phyloP scores from a whole-genome alignment of 2,113 vertebrate species.

The Nycticryphes semicollaris region DNA sequence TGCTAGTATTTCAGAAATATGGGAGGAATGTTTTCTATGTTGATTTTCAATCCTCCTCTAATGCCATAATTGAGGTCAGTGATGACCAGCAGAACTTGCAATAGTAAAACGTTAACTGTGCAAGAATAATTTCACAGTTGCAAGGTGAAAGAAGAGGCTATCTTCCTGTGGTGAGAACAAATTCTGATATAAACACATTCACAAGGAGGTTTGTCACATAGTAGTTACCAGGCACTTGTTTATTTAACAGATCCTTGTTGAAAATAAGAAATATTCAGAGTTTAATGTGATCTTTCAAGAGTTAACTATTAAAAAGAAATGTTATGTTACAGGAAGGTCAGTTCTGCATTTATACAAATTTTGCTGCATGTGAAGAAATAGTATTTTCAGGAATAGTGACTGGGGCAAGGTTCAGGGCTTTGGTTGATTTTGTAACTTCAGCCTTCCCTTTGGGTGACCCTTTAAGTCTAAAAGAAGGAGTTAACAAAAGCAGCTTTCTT shows the following conservation, averaged over 20 bases:
- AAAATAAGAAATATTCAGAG: not conserved
- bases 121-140: constrained; percentile 4
- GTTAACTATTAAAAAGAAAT: not conserved
- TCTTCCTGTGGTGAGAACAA: not conserved
- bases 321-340: not conserved
- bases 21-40: not conserved
- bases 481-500: not conserved
- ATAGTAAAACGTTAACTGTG: not conserved
- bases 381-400: not conserved
- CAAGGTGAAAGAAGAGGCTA: not conserved
- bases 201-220: not conserved
- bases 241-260: not conserved
- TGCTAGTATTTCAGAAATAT: not conserved
- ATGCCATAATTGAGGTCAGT: not conserved
- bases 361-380: not conserved
- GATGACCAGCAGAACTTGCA: not conserved
- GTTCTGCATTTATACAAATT: not conserved
- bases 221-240: constrained; percentile 1
- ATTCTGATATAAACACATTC: not conserved
- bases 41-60: not conserved
- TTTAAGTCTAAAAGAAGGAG: not conserved
- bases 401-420: not conserved
- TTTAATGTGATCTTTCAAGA: not conserved
- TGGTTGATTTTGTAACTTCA: not conserved
- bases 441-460: not conserved